A percentile compares a stretch with the other conserved stretches of the same genome.
Evolutionary conservation across 2,113 vertebrate genomes (phyloP).

Genomic region (Oceanodroma tethys): DNA sequence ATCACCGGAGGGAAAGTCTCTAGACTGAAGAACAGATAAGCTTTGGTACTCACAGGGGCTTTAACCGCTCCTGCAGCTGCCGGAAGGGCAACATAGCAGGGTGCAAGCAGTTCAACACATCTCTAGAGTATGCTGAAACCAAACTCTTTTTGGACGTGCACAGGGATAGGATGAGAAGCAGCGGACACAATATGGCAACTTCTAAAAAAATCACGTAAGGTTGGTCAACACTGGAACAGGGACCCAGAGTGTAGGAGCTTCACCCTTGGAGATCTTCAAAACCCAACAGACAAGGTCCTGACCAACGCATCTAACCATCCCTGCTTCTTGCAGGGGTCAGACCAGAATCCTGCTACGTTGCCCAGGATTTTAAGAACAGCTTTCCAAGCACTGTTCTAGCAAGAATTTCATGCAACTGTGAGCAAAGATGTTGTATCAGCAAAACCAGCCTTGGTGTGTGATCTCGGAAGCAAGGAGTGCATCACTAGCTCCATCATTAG

Average conservation of each 20-base stretch:
- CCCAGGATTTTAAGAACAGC: neutral
- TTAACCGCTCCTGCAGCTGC: neutral
- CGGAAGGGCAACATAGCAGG: neutral
- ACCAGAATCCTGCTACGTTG: neutral
- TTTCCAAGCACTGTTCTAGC: neutral
- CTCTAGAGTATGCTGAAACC: neutral
- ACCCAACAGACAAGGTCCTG: neutral
- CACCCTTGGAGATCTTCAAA: neutral
- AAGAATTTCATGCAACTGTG: neutral
- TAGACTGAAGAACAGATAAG: neutral
- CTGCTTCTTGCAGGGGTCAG: neutral
- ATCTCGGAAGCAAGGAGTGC: accelerated
- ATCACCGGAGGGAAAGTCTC: neutral
- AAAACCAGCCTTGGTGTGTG: neutral
- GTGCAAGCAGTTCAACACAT: neutral
- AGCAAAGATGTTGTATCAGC: neutral
- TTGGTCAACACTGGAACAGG: neutral
- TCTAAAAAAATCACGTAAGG: neutral
- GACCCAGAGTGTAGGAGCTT: neutral
- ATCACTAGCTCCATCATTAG: neutral
- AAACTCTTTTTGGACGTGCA: neutral
- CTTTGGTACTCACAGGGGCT: neutral
- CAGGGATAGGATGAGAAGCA: neutral
- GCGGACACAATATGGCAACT: neutral
- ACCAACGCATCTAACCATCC: neutral